These are phyloP conservation scores for Campopleginae sp. DNA, from an alignment of 2,888 invertebrate genomes.

Conservation along the genomic window DNA sequence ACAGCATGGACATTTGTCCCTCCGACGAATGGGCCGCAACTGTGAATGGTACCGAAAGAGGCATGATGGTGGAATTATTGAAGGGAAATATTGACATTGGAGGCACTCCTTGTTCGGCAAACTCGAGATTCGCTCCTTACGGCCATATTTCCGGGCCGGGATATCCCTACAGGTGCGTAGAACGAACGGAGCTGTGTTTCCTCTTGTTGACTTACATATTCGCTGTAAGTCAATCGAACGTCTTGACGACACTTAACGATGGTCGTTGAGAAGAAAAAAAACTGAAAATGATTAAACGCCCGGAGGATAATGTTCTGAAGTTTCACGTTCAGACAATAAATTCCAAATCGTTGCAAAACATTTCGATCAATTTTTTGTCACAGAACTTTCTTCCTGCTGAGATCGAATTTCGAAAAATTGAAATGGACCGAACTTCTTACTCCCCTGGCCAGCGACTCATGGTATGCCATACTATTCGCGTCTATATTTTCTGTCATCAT, in stretches of 20 bases:
- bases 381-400: constrained; percentile 60
- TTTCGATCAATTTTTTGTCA: neutral
- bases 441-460: constrained; percentile 58
- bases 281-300: neutral
- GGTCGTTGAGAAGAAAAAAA: neutral
- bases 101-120: constrained; percentile 47
- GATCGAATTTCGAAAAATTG: constrained; percentile 49
- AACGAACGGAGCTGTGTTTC: neutral
- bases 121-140: constrained; percentile 50
- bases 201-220: neutral
- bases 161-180: constrained; percentile 58
- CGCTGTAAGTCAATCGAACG: neutral
- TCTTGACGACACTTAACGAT: neutral
- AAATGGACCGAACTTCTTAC: constrained; percentile 62
- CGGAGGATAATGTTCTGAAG: neutral
- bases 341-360: neutral
- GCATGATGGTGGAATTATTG: constrained; percentile 53
- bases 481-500: constrained; percentile 25
- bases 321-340: neutral
- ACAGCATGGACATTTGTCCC: constrained; percentile 25
- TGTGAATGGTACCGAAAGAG: constrained; percentile 55
- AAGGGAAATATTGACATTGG: constrained; percentile 43
- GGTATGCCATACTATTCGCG: constrained; percentile 50
- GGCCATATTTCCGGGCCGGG: constrained; percentile 48
- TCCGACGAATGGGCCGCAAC: constrained; percentile 50